Evolutionary conservation across 2,888 invertebrate genomes (phyloP).

Genomic region (Halocaridina rubra): DNA sequence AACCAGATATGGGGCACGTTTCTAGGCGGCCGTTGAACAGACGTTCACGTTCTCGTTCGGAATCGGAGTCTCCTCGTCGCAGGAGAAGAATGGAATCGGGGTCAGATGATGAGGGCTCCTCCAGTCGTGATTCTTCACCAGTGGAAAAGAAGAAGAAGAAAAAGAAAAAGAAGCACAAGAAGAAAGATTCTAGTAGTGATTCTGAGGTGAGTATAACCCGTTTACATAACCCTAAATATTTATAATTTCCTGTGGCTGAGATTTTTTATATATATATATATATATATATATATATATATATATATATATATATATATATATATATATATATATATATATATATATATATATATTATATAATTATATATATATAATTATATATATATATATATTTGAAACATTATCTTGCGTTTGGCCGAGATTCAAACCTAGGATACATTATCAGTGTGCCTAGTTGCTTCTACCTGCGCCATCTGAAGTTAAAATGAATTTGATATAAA

Average conservation of each 20-base stretch:
- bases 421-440: too few relatives aligned
- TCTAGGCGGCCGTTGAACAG: slow-evolving; percentile 13
- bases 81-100: slow-evolving; percentile 68
- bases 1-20: slow-evolving; percentile 22
- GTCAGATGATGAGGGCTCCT: slow-evolving; percentile 39
- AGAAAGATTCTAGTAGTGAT: slow-evolving; percentile 52
- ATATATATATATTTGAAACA: too few relatives aligned
- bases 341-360: too few relatives aligned
- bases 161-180: slow-evolving; percentile 63
- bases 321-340: too few relatives aligned
- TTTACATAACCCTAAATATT: neutral
- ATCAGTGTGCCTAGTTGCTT: too few relatives aligned
- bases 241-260: neutral
- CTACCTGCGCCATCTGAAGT: too few relatives aligned
- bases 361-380: too few relatives aligned
- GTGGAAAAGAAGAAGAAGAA: slow-evolving; percentile 59
- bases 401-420: too few relatives aligned
- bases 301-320: too few relatives aligned
- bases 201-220: slow-evolving; percentile 43
- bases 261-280: too few relatives aligned
- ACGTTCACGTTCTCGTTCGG: slow-evolving; percentile 14
- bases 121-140: slow-evolving; percentile 53
- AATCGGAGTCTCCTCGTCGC: slow-evolving; percentile 67
- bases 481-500: too few relatives aligned
- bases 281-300: too few relatives aligned